A percentile compares a stretch with the other conserved stretches of the same genome.
Conservation (phyloP, 2,797 vertebrate genomes). For the Arctocebus calabarensis region DNA sequence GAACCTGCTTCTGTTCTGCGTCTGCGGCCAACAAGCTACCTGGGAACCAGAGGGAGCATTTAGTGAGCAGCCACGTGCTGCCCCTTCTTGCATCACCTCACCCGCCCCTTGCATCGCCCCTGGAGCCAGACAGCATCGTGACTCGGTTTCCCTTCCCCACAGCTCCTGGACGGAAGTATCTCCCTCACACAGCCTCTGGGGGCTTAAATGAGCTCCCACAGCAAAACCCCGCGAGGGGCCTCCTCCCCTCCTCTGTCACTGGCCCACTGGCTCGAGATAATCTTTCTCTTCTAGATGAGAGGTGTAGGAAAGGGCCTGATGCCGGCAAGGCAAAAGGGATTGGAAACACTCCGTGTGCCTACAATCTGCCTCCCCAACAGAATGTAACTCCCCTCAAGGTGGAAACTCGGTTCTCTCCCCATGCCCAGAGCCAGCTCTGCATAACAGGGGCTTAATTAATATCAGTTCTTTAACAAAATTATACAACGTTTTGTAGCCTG, state of each 20-base stretch:
- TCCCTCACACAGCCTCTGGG: not conserved
- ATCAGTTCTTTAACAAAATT: constrained; percentile 25
- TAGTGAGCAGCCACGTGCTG: no score
- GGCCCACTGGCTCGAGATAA: not conserved
- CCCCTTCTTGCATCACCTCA: not conserved
- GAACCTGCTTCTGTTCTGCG: no score
- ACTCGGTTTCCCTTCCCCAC: not conserved
- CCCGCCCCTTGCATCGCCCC: rapidly evolving
- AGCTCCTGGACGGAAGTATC: not conserved
- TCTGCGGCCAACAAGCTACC: not conserved
- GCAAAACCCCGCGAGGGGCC: not conserved
- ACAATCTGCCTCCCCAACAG: not conserved
- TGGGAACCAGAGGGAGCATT: not conserved
- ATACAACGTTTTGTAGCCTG: constrained; percentile 13
- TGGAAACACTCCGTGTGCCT: not conserved
- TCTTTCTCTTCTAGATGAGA: not conserved
- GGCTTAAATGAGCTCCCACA: not conserved
- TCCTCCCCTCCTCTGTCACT: not conserved
- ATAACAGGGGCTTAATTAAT: not conserved
- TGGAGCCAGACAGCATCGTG: not conserved
- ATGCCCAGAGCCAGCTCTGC: not conserved
- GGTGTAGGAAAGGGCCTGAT: not conserved
- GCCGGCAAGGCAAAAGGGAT: not conserved
- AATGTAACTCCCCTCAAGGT: not conserved
- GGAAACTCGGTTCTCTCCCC: not conserved